A percentile compares a stretch with the other conserved stretches of the same genome.
phyloP scores from a whole-genome alignment of 2,113 vertebrate species.

The Benthochromis sp. region DNA sequence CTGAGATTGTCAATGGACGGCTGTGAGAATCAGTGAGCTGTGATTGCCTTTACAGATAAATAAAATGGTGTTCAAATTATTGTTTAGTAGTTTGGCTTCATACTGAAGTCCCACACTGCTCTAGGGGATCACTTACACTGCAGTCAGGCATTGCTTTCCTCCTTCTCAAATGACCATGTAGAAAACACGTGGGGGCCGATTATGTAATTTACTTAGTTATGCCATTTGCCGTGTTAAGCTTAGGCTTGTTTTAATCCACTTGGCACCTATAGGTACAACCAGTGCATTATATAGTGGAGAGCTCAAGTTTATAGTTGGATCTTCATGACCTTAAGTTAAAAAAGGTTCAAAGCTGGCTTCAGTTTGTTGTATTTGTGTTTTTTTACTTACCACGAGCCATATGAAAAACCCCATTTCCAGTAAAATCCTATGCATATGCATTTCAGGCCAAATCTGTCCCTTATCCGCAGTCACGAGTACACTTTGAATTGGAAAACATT shows the following conservation, averaged over 20 bases:
- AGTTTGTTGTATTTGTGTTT: neutral
- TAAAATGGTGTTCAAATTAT: neutral
- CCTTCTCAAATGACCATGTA: neutral
- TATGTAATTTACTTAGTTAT: constrained; percentile 27
- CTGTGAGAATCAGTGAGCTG: neutral
- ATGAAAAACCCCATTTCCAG: neutral
- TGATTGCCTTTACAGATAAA: neutral
- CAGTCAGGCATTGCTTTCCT: neutral
- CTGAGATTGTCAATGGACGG: neutral
- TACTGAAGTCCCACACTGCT: neutral
- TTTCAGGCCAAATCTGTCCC: neutral
- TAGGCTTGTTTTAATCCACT: constrained; percentile 30
- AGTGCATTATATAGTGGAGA: neutral
- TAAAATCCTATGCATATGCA: neutral
- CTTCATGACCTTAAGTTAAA: neutral
- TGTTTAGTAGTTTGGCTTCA: neutral
- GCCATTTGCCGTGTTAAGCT: constrained; percentile 11
- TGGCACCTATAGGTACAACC: neutral
- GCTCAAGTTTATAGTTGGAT: neutral
- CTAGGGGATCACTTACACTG: neutral
- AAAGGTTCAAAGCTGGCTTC: neutral
- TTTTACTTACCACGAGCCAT: neutral
- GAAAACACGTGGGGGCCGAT: neutral
- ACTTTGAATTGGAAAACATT: constrained; percentile 15
- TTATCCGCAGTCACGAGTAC: neutral